Base-by-base conservation (phyloP, 2,113 vertebrate genomes). In the Hippocampus comes region DNA sequence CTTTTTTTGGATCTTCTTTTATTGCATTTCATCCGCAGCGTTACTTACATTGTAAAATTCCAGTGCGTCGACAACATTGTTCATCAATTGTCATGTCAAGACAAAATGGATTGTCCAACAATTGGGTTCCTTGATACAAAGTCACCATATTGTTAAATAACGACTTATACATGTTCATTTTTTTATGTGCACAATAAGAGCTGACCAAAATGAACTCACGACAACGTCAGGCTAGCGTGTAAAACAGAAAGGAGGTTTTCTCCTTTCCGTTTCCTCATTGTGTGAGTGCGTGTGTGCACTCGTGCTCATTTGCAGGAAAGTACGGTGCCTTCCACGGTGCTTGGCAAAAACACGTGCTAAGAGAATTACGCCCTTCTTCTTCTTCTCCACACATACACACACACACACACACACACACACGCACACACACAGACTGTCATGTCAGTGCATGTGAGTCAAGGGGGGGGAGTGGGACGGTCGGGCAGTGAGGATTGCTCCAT, bases 241-340 rank as follows among this genome's bases (percentile, higher is more conserved):
- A 51, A 51, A 18, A 21, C 5, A 18, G 53, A 56, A 56, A 55
- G 53, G 56, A 30, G n/a, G 23, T 21, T 63, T 1, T 23, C 10
- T 57, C 23, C 14, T 57, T 23, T 57, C 11, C 5, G 3, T 57
- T 12, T 57, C 10, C 23, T 25, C 9, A 57, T 57, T 23, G 27
- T 10, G 8, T 56, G 42, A 48, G 27, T 6, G 41, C 53, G 42
- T 0, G 43, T 49, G 49, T 65, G 72, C 64, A 60, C 1, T 9
- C 2, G 9, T 21, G 67, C 46, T 83, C 60, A 61, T 86, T 68
- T 87, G 80, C 59, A 86, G 89, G 87, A 93, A 92, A 92, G 90
- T 91, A 89, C 84, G 74, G 90, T 89, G 80, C 77, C 85, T 91
- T 92, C 86, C 82, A 82, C 73, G 69, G 34, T 38, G 46, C 77